Conservation (phyloP, 1,140 invertebrate species). For the Trigoniulus corallinus region DNA sequence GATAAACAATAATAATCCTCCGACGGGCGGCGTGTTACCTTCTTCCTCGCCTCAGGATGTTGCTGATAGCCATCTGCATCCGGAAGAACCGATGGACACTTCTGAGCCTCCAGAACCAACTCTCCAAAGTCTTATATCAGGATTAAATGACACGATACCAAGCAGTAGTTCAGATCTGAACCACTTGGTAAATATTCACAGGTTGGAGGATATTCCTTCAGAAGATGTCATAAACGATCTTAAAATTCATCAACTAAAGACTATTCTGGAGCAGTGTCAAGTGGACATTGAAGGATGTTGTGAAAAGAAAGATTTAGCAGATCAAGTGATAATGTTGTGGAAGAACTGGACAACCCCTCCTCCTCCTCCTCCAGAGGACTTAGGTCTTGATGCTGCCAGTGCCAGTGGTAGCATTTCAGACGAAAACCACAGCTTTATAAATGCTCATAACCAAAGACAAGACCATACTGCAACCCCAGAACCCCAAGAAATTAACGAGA, state of each 20-base stretch:
- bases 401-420: too few species aligned
- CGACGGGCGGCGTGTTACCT: too few species aligned
- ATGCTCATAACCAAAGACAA: too few species aligned
- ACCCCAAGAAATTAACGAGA: too few species aligned
- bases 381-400: too few species aligned
- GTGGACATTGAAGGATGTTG: slow-evolving; percentile 75
- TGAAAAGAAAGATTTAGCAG: slow-evolving; percentile 61
- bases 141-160: not conserved
- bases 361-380: too few species aligned
- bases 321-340: slow-evolving; percentile 56
- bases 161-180: too few species aligned
- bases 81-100: not conserved
- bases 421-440: too few species aligned
- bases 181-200: not conserved
- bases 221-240: slow-evolving; percentile 26
- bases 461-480: too few species aligned
- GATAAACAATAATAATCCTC: not conserved
- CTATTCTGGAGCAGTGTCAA: slow-evolving; percentile 57
- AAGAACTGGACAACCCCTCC: too few species aligned
- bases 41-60: too few species aligned
- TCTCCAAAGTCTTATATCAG: not conserved
- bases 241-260: slow-evolving; percentile 40
- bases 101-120: not conserved
- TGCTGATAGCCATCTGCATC: too few species aligned
- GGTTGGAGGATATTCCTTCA: not conserved